Base-by-base conservation (phyloP, 2,888 invertebrate genomes). In the Chaetogeoica ovagalla region DNA sequence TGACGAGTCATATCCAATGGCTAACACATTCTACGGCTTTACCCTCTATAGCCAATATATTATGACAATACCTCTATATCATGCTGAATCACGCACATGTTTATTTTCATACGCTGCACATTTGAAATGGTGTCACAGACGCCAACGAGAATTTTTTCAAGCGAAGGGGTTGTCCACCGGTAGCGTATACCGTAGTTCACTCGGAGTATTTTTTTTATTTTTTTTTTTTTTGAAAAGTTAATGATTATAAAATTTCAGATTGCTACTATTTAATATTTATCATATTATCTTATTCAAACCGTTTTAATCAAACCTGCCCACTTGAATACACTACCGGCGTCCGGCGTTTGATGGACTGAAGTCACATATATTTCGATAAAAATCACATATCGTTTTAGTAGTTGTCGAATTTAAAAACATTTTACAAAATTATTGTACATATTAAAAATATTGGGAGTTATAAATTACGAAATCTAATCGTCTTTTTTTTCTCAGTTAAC, bases 211-310 rank as follows among this genome's bases (percentile, higher is more conserved):
- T 63, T 37, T 63, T 63, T 63, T 30, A 37, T 19, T 37, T 37
- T 30, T 63, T 63, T 37, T 37, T n/a, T n/a, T n/a, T n/a, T n/a
- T n/a, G n/a, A n/a, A n/a, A n/a, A n/a, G n/a, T n/a, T n/a, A n/a
- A n/a, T 15, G 63, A 63, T 17, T 37, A 19, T 30, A 63, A 21
- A 39, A 66, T 66, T 66, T 43, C 43, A 66, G 43, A 66, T 7
- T n/a, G 43, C 65, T 66, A 66, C 43, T 66, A 66, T 21, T 66
- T 66, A 66, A 43, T 43, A 66, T 66, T 66, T 43, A 66, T 66
- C 43, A 65, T 65, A 39, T 65, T 65, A 9, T 39, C 4, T 65
- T 21, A 65, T 65, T 65, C 37, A 65, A 65, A 39, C 63, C 17
- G 37, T 63, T 63, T 63, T 15, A 63, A 63, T 63, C 30, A 37